Conservation (phyloP, 2,113 vertebrate genomes). For the Hippocampus zosterae region DNA sequence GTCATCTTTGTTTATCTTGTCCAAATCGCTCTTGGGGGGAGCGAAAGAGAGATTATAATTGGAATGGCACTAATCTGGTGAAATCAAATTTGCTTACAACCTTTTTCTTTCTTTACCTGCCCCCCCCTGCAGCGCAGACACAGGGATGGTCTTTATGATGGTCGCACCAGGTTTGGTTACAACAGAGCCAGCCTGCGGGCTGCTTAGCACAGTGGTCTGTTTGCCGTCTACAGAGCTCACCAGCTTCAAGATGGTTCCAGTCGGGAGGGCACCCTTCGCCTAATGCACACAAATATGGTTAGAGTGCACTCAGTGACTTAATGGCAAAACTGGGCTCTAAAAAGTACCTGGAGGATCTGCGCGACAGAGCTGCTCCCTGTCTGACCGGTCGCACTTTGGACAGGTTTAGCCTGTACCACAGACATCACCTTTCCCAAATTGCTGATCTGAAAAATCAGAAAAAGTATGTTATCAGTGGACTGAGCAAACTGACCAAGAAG, state of each 20-base stretch:
- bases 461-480: constrained; percentile 37
- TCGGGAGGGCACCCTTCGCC: constrained; percentile 85
- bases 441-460: constrained; percentile 76
- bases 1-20: not conserved
- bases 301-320: not conserved
- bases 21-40: too few relatives aligned
- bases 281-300: constrained; percentile 37
- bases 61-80: not conserved
- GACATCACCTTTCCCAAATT: constrained; percentile 91
- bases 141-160: constrained; percentile 90
- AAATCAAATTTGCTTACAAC: too few relatives aligned
- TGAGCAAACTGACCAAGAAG: constrained; percentile 41
- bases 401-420: constrained; percentile 87
- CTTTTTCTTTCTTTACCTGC: not conserved
- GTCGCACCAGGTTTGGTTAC: constrained; percentile 86
- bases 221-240: constrained; percentile 90
- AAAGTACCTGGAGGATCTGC: constrained; percentile 84
- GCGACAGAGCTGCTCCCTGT: constrained; percentile 79
- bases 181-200: constrained; percentile 77
- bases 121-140: constrained; percentile 70
- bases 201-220: constrained; percentile 88
- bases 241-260: constrained; percentile 86
- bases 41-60: too few relatives aligned
- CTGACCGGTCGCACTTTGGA: constrained; percentile 83
- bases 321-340: too few relatives aligned